These are phyloP conservation scores for Eulithis prunata DNA, from an alignment of 2,888 invertebrate genomes.

Conservation along the genomic window DNA sequence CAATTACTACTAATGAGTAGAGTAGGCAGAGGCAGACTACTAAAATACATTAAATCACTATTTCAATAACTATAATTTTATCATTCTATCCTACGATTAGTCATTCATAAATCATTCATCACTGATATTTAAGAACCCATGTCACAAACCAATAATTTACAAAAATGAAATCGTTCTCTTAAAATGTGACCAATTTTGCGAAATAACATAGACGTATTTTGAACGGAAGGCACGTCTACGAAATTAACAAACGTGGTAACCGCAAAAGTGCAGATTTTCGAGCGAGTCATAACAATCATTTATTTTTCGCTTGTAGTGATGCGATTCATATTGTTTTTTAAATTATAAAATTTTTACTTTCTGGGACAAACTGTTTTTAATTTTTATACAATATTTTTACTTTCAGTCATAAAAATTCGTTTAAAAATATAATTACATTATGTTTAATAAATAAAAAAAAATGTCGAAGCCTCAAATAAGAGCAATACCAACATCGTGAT, in stretches of 20 bases:
- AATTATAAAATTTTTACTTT: too few relatives aligned
- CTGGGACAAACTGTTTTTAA: too few relatives aligned
- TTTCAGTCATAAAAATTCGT: too few relatives aligned
- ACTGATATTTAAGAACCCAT: conserved; percentile 54
- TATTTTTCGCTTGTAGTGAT: conserved; percentile 29
- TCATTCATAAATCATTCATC: conserved; percentile 59
- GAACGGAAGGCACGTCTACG: conserved; percentile 72
- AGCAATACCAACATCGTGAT: too few relatives aligned
- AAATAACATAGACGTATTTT: conserved; percentile 49
- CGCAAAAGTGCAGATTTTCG: conserved; percentile 56
- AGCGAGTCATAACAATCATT: conserved; percentile 39
- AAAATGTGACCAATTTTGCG: conserved; percentile 51
- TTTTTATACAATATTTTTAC: too few relatives aligned
- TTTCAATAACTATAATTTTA: conserved; percentile 22
- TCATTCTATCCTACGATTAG: conserved; percentile 24
- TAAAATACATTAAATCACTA: conserved; percentile 10
- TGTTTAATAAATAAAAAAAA: too few relatives aligned
- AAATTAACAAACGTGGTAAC: conserved; percentile 49
- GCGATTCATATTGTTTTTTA: conserved; percentile 7
- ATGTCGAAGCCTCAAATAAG: too few relatives aligned
- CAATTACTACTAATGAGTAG: neutral
- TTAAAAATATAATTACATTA: too few relatives aligned
- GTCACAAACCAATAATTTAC: conserved; percentile 62
- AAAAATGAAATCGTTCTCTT: conserved; percentile 66
- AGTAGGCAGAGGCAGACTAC: neutral